Percentiles rank a stretch among this genome's conserved stretches.
phyloP scores from a whole-genome alignment of 1,140 invertebrate genomes.

The Pseudomyrmex sp. region DNA sequence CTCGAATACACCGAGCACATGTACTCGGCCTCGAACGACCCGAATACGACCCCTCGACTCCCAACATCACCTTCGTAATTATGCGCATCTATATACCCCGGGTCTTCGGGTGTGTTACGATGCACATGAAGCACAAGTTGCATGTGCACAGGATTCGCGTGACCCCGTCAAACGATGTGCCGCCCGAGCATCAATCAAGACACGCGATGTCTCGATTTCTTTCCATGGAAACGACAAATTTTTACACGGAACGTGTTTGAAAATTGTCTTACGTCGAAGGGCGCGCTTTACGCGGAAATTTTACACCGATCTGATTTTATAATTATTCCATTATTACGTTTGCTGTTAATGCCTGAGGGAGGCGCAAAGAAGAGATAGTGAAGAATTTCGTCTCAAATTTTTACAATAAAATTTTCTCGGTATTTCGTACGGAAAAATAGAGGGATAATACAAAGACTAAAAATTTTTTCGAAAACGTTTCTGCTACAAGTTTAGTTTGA shows the following conservation, averaged over 20 bases:
- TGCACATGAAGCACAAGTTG: constrained; percentile 45
- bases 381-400: background rate
- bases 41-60: constrained; percentile 23
- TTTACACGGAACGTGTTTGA: constrained; percentile 11
- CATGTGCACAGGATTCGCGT: constrained; percentile 66
- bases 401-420: background rate
- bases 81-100: constrained; percentile 70
- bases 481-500: background rate
- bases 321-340: background rate
- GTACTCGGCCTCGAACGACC: constrained; percentile 29
- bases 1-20: constrained; percentile 32
- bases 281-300: constrained; percentile 16
- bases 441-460: background rate
- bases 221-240: constrained; percentile 12
- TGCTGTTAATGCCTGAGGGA: constrained; percentile 1
- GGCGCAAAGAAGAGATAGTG: background rate
- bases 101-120: constrained; percentile 17
- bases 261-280: background rate
- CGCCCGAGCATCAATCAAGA: constrained; percentile 63
- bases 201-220: constrained; percentile 66
- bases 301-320: background rate
- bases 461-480: background rate
- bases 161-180: constrained; percentile 57
- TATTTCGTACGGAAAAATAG: constrained; percentile 6
- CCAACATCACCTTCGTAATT: constrained; percentile 71